Percentiles rank a stretch among this genome's conserved stretches.
Evolutionary conservation across 2,113 vertebrate species (phyloP).

Genomic region (Cynopterus brachyotis): DNA sequence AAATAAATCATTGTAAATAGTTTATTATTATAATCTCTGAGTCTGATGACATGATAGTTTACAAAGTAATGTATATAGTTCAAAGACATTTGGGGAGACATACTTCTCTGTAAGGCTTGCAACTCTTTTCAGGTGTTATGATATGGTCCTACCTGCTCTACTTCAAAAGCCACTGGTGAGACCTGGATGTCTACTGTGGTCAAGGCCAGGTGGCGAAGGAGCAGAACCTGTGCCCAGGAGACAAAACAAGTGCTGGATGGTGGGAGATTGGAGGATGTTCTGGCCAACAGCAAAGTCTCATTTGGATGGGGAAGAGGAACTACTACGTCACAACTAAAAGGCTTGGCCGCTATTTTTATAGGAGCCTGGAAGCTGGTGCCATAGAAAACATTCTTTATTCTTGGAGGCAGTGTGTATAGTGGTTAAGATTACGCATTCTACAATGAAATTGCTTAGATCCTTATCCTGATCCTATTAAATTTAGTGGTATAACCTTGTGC

Average conservation of each 20-base stretch:
- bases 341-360: background rate
- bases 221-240: background rate
- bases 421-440: background rate
- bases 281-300: background rate
- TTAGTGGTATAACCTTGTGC: background rate
- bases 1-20: background rate
- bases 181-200: background rate
- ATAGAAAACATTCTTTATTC: background rate
- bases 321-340: background rate
- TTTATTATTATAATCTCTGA: background rate
- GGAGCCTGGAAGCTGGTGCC: background rate
- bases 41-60: background rate
- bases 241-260: background rate
- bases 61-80: background rate
- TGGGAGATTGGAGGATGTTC: background rate
- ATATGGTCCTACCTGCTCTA: background rate
- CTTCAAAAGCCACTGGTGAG: background rate
- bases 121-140: background rate
- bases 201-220: background rate
- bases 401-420: background rate
- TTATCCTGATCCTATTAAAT: background rate
- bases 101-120: background rate
- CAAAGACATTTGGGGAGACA: background rate
- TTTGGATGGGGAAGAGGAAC: background rate
- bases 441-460: background rate